Conservation (phyloP, 2,888 invertebrate species). For the Chromoteleia sp. region DNA sequence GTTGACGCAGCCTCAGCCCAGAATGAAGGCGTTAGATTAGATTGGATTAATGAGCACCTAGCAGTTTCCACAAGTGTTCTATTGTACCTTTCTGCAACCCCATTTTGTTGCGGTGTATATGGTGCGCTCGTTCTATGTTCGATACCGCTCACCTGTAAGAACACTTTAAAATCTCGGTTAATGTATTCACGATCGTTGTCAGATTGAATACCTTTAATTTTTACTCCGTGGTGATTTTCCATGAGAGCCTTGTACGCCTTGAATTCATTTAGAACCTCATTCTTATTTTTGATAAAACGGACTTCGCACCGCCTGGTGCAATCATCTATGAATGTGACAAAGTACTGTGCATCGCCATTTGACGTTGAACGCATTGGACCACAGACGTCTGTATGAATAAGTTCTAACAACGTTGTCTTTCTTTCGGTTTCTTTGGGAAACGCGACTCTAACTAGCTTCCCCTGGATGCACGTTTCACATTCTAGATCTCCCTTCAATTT, state of each 20-base stretch:
- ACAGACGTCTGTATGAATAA: slow-evolving; percentile 71
- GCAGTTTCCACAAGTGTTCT: slow-evolving; percentile 74
- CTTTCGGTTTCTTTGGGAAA: slow-evolving; percentile 27
- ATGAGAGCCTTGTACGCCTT: slow-evolving; percentile 50
- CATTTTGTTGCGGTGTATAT: slow-evolving; percentile 71
- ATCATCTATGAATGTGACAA: slow-evolving; percentile 73
- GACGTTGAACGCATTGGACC: slow-evolving; percentile 70
- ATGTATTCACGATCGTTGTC: slow-evolving; percentile 31
- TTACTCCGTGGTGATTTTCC: slow-evolving; percentile 53
- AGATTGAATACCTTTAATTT: slow-evolving; percentile 65
- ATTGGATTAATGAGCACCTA: slow-evolving; percentile 72
- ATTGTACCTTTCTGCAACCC: slow-evolving; percentile 74
- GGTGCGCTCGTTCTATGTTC: slow-evolving; percentile 23
- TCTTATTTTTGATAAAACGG: slow-evolving; percentile 60
- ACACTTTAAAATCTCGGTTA: slow-evolving; percentile 4
- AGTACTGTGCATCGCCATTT: slow-evolving; percentile 62
- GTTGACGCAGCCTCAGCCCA: slow-evolving; percentile 77
- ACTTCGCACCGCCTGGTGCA: slow-evolving; percentile 68
- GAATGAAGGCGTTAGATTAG: slow-evolving; percentile 68
- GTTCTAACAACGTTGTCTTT: not conserved
- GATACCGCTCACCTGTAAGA: slow-evolving; percentile 3
- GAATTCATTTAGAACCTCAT: slow-evolving; percentile 58
- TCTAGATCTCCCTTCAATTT: not conserved
- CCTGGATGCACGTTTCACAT: slow-evolving; percentile 44
- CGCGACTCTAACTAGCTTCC: slow-evolving; percentile 11